phyloP scores from a whole-genome alignment of 2,797 vertebrate genomes.

The Lepus oiostolus region DNA sequence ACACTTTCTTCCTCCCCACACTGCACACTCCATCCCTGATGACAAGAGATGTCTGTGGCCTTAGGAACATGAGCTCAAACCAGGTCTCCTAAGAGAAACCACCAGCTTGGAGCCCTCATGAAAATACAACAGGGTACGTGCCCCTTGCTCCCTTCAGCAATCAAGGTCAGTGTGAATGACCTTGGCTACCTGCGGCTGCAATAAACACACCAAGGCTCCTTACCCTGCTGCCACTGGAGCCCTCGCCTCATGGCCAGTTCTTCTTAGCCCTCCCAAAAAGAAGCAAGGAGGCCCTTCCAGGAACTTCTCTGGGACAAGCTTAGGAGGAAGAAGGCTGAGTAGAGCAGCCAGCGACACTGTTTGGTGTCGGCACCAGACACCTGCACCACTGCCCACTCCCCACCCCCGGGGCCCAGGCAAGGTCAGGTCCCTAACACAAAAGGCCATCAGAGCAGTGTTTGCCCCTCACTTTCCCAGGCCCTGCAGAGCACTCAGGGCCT shows the following conservation, averaged over 20 bases:
- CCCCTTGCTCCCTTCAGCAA: not conserved
- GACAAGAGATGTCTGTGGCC: not conserved
- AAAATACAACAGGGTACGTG: not conserved
- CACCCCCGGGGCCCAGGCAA: too few species aligned
- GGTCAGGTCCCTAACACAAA: not conserved
- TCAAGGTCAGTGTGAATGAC: not conserved
- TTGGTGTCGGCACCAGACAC: not conserved
- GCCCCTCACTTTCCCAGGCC: not conserved
- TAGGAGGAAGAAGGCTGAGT: not conserved
- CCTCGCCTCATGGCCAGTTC: not conserved
- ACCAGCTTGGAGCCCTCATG: not conserved
- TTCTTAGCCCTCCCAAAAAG: not conserved
- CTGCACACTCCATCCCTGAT: not conserved
- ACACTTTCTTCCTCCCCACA: not conserved
- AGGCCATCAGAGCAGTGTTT: not conserved
- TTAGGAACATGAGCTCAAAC: not conserved
- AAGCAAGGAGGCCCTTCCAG: not conserved
- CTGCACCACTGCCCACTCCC: not conserved
- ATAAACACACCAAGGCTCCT: not conserved
- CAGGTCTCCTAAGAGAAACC: not conserved
- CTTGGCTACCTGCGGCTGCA: not conserved
- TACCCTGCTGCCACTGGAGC: not conserved
- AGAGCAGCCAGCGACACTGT: not conserved
- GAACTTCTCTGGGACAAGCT: not conserved
- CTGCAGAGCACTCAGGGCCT: not conserved